Conservation (phyloP, 2,888 invertebrate genomes). For the Diarsia rubi region DNA sequence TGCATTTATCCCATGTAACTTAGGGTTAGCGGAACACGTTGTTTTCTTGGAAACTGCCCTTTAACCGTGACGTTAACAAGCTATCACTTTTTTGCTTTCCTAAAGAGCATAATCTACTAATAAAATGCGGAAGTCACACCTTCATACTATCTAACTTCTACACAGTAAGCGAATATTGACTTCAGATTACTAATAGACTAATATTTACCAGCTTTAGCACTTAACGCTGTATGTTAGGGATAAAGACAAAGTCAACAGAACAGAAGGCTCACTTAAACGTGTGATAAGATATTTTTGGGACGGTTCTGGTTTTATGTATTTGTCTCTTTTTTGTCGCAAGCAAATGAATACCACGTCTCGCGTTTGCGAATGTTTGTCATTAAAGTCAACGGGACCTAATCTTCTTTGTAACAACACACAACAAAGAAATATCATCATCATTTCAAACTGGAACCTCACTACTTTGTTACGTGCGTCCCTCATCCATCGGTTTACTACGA, state of each 20-base stretch:
- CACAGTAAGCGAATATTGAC: slow-evolving; percentile 46
- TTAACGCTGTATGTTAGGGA: slow-evolving; percentile 41
- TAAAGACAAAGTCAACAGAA: slow-evolving; percentile 5
- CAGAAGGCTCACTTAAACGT: slow-evolving; percentile 31
- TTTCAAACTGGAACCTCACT: too few relatives aligned
- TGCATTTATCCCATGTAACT: background rate
- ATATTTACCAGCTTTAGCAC: slow-evolving; percentile 46
- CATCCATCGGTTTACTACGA: too few relatives aligned
- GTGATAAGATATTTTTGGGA: background rate
- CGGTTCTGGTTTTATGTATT: background rate
- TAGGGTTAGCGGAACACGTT: background rate
- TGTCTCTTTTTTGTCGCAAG: background rate
- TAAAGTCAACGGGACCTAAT: background rate
- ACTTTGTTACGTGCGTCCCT: too few relatives aligned
- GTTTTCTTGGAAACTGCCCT: background rate
- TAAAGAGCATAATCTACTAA: background rate
- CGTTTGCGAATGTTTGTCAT: background rate
- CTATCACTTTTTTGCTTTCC: background rate
- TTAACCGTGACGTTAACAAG: background rate
- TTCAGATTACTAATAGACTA: slow-evolving; percentile 53
- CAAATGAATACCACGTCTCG: too few relatives aligned
- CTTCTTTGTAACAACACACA: too few relatives aligned
- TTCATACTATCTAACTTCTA: slow-evolving; percentile 20
- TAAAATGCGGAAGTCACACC: slow-evolving; percentile 14
- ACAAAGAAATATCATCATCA: too few relatives aligned